phyloP scores from a whole-genome alignment of 1,140 invertebrate genomes.

The Sogatella furcifera region DNA sequence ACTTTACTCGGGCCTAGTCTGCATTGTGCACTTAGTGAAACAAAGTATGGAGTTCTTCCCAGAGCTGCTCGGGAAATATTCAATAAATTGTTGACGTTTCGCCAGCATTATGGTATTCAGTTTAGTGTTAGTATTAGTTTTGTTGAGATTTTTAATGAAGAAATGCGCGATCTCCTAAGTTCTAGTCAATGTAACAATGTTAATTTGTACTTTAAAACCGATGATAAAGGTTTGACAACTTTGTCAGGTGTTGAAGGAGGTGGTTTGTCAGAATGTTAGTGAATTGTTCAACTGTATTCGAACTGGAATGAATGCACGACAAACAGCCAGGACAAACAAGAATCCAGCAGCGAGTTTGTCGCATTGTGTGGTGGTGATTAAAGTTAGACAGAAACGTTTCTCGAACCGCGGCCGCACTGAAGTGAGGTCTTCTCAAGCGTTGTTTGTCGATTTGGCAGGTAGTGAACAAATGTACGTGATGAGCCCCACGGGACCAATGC shows the following conservation, averaged over 20 bases:
- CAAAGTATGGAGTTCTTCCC: constrained; percentile 7
- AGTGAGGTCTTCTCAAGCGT: neutral
- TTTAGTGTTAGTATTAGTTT: constrained; percentile 12
- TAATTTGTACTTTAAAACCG: neutral
- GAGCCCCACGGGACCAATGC: neutral
- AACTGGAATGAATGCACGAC: neutral
- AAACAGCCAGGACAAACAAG: neutral
- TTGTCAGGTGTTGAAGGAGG: neutral
- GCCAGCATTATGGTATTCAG: neutral
- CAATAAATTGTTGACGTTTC: neutral
- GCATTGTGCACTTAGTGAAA: neutral
- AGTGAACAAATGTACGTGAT: neutral
- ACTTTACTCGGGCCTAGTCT: neutral
- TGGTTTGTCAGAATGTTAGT: neutral
- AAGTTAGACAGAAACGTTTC: neutral
- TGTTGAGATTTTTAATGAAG: constrained; percentile 7
- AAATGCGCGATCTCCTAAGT: neutral
- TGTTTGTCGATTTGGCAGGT: neutral
- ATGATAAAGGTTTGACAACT: neutral
- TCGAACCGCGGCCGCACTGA: neutral
- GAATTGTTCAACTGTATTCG: neutral
- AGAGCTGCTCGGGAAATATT: constrained; percentile 7
- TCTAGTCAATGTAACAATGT: neutral
- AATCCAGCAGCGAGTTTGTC: neutral
- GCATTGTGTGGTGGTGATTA: neutral